Percentiles rank a stretch among this genome's conserved stretches.
These are phyloP conservation scores for Drosophila persimilis DNA, from an alignment of 1,140 invertebrate species.

Conservation along the genomic window DNA sequence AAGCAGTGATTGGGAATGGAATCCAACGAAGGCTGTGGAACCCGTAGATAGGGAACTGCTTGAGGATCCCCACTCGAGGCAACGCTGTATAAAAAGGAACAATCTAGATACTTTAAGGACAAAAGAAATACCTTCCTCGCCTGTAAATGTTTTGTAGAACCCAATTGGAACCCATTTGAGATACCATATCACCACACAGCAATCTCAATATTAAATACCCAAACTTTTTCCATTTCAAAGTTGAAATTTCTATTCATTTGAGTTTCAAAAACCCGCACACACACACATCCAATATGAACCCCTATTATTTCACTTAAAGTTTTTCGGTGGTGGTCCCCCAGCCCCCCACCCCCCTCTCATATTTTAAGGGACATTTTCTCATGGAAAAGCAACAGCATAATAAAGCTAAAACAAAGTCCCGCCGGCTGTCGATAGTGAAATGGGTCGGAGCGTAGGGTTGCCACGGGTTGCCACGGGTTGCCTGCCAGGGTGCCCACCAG, in stretches of 20 bases:
- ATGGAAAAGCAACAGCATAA: slow-evolving; percentile 15
- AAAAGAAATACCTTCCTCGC: too few species aligned
- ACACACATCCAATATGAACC: neutral
- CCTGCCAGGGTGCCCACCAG: neutral
- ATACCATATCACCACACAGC: neutral
- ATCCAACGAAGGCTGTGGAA: too few species aligned
- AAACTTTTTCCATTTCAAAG: slow-evolving; percentile 39
- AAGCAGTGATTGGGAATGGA: too few species aligned
- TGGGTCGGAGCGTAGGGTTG: slow-evolving; percentile 44
- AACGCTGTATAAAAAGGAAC: too few species aligned
- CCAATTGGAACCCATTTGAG: too few species aligned
- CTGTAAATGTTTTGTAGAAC: too few species aligned
- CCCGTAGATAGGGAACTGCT: too few species aligned
- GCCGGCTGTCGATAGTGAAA: slow-evolving; percentile 64
- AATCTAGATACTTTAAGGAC: too few species aligned
- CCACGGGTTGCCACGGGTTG: slow-evolving; percentile 19
- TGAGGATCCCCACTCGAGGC: too few species aligned
- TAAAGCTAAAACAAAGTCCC: slow-evolving; percentile 45
- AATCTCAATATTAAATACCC: slow-evolving; percentile 26
- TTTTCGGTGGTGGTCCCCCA: neutral
- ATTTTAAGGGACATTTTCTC: slow-evolving; percentile 20
- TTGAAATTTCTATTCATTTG: slow-evolving; percentile 6
- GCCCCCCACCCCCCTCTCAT: neutral
- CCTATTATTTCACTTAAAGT: slow-evolving; percentile 26
- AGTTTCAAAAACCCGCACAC: neutral